Conservation (phyloP, 2,888 invertebrate species). For the Trachelus iudaicus region DNA sequence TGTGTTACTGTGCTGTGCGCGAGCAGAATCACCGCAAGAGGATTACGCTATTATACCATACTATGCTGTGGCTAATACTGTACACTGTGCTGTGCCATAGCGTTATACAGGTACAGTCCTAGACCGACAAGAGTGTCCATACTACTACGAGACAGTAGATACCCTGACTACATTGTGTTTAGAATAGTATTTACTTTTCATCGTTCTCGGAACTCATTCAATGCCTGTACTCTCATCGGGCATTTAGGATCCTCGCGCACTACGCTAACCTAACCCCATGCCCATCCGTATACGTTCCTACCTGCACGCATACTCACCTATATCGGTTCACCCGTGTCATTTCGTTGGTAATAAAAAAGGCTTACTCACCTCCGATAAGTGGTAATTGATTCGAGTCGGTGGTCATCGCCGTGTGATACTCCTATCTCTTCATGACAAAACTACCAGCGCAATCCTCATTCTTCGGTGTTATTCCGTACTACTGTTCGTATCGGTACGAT, state of each 20-base stretch:
- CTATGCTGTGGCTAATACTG: not conserved
- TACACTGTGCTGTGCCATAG: conserved; percentile 2
- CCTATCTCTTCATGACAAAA: too few species aligned
- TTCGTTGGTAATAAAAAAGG: conserved; percentile 5
- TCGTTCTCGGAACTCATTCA: conserved; percentile 19
- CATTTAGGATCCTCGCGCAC: conserved; percentile 7
- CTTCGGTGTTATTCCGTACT: not conserved
- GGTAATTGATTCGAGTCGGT: conserved; percentile 17
- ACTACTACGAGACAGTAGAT: conserved; percentile 10
- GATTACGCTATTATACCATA: not conserved
- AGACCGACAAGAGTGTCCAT: not conserved
- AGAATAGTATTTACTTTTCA: conserved; percentile 10
- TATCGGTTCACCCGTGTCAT: conserved; percentile 6
- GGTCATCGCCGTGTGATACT: conserved; percentile 7
- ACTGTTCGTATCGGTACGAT: not conserved
- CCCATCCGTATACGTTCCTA: too few species aligned
- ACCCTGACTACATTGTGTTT: conserved; percentile 12
- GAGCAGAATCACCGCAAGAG: not conserved
- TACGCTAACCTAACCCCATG: not conserved
- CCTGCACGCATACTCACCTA: not conserved
- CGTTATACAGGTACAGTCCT: not conserved
- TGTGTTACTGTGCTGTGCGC: not conserved
- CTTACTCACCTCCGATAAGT: conserved; percentile 23
- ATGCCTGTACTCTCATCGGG: conserved; percentile 12
- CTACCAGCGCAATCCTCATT: too few species aligned